These are phyloP conservation scores for Unio pictorum DNA, from an alignment of 2,888 invertebrate genomes.

Conservation along the genomic window DNA sequence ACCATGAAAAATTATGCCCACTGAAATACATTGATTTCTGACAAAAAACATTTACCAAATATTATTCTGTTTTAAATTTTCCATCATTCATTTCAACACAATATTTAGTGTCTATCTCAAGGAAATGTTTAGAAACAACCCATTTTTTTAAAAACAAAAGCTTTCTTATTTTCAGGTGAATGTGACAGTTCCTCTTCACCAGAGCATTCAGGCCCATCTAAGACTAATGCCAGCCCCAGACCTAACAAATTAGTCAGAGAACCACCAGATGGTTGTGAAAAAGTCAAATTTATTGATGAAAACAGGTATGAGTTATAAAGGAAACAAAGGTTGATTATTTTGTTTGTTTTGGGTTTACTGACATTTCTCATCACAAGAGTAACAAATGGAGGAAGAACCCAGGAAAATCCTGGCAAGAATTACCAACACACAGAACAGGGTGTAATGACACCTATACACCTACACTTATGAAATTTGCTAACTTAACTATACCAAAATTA, in stretches of 20 bases:
- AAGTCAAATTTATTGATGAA: slow-evolving; percentile 80
- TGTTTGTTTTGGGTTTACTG: too few relatives aligned
- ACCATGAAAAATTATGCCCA: too few relatives aligned
- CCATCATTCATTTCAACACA: not conserved
- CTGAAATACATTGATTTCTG: not conserved
- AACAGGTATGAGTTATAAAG: slow-evolving; percentile 71
- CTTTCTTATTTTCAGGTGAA: slow-evolving; percentile 23
- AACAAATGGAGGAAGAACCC: too few relatives aligned
- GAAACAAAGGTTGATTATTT: not conserved
- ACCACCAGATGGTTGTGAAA: slow-evolving; percentile 92
- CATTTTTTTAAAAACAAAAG: not conserved
- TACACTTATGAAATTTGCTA: too few relatives aligned
- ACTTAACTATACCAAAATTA: too few relatives aligned
- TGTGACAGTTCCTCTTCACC: slow-evolving; percentile 53
- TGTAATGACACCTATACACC: too few relatives aligned
- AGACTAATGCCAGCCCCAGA: slow-evolving; percentile 80
- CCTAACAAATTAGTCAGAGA: slow-evolving; percentile 88
- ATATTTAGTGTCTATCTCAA: not conserved
- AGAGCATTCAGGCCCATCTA: slow-evolving; percentile 28
- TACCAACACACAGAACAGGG: too few relatives aligned
- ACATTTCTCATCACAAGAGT: too few relatives aligned
- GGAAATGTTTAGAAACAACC: not conserved
- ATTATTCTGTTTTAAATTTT: slow-evolving; percentile 4
- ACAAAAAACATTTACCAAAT: not conserved
- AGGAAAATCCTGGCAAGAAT: too few relatives aligned